These are phyloP conservation scores for Podotricha telesiphe DNA, from an alignment of 2,888 invertebrate genomes.

Conservation along the genomic window DNA sequence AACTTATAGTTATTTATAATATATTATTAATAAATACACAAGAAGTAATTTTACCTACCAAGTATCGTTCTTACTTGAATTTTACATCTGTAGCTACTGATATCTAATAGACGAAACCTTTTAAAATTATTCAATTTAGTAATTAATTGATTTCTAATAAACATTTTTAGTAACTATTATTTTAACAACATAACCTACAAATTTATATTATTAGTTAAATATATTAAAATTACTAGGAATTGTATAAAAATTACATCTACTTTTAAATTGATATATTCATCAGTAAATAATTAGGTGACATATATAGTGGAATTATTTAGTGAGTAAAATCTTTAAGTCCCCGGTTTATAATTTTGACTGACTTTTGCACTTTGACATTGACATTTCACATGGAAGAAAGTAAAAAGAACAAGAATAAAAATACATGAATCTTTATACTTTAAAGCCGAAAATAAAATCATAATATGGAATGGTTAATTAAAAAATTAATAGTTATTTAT, in stretches of 20 bases:
- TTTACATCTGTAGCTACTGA: not conserved
- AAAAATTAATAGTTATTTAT: no score
- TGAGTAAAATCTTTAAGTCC: not conserved
- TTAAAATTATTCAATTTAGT: not conserved
- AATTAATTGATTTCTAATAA: constrained; percentile 26
- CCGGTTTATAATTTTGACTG: not conserved
- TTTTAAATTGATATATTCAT: not conserved
- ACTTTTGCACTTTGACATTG: not conserved
- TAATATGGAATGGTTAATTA: no score
- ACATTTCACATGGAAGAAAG: not conserved
- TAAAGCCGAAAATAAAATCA: no score
- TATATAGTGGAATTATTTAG: not conserved
- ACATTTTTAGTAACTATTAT: constrained; percentile 17
- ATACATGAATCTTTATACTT: no score
- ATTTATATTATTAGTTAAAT: not conserved
- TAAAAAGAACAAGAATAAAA: no score
- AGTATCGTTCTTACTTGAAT: constrained; percentile 4
- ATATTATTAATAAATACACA: not conserved
- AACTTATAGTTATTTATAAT: no score
- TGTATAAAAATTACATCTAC: no score
- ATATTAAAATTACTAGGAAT: no score
- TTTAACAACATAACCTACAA: constrained; percentile 26
- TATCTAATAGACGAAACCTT: constrained; percentile 8
- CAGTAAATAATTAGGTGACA: not conserved
- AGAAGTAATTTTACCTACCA: constrained; percentile 7